phyloP scores from a whole-genome alignment of 2,888 invertebrate genomes.

The Melanophora roralis region DNA sequence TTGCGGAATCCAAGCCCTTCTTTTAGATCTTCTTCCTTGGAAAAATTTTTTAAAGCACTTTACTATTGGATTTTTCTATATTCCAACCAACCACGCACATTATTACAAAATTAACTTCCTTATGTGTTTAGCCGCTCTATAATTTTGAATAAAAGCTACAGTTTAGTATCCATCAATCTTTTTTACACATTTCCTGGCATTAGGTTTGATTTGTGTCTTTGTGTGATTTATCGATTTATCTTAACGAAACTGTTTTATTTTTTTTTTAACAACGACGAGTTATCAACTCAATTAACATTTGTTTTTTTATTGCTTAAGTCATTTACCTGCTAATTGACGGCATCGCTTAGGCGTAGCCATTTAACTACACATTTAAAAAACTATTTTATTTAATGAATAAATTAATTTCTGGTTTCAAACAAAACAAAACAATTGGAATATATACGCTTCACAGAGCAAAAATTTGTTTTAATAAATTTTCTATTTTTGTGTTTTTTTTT shows the following conservation, averaged over 20 bases:
- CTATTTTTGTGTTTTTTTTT: background rate
- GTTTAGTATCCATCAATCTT: background rate
- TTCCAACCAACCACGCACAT: too few relatives aligned
- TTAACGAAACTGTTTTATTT: too few relatives aligned
- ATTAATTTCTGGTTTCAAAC: conserved; percentile 18
- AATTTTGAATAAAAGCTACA: background rate
- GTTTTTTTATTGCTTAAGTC: background rate
- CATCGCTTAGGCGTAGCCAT: background rate
- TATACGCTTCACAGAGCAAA: background rate
- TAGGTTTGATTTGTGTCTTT: background rate
- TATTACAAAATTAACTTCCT: too few relatives aligned
- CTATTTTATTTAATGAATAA: conserved; percentile 19
- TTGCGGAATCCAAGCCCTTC: too few relatives aligned
- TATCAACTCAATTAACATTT: background rate
- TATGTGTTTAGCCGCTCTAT: too few relatives aligned
- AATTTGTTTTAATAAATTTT: background rate
- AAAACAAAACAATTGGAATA: background rate
- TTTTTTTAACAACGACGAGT: background rate
- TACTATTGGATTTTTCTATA: too few relatives aligned
- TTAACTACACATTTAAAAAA: background rate
- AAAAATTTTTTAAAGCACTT: too few relatives aligned
- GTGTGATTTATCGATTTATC: background rate
- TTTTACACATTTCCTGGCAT: background rate
- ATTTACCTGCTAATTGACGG: conserved; percentile 40
- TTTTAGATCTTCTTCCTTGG: too few relatives aligned